Base-by-base conservation (phyloP, 2,797 vertebrate species). In the Strix occidentalis region DNA sequence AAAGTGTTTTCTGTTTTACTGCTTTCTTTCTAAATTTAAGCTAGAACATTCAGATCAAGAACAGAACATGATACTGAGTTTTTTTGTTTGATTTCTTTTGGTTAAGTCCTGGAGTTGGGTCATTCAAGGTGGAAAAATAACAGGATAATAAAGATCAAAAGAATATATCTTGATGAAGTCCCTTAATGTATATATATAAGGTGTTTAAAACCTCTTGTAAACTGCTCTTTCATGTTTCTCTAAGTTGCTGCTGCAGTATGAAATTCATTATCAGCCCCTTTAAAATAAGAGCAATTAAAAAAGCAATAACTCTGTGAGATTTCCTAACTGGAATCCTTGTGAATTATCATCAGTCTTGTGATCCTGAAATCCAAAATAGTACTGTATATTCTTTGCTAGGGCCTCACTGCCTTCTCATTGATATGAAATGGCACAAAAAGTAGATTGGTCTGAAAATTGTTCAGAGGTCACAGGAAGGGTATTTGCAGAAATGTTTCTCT, bases 381-480 rank as follows among this genome's bases (percentile, higher is more conserved):
- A 35, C 20, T 70, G 14, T 68, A 20, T 88, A 77, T 86, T 94
- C 20, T 68, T 79, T 91, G 15, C 43, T 65, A 87, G 51, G 6
- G 19, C 7, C 18, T 96, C 26, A 69, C 78, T 95, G 76, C 33
- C 37, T 96, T 91, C 51, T 95, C 41, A 60, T 45, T 95, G 65
- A 84, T 90, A 91, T 58, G 45, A 84, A 96, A 31, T 70, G 43
- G 43, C 45, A 93, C 41, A 81, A 96, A 85, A 93, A 95, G 13
- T 35, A 83, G 45, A 89, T 63, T 65, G 57, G 26, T 84, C 85
- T 89, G 66, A 89, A 88, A 75, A 29, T 74, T 91, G 85, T 74
- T 91, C 76, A 88, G 79, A 95, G 76, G 69, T 84, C 60, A 76
- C 26, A 88, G 33, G 54, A 93, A 97, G 64, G 60, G 19, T 93